These are phyloP conservation scores for Apaloderma vittatum DNA, from an alignment of 2,113 vertebrate genomes.

Conservation along the genomic window DNA sequence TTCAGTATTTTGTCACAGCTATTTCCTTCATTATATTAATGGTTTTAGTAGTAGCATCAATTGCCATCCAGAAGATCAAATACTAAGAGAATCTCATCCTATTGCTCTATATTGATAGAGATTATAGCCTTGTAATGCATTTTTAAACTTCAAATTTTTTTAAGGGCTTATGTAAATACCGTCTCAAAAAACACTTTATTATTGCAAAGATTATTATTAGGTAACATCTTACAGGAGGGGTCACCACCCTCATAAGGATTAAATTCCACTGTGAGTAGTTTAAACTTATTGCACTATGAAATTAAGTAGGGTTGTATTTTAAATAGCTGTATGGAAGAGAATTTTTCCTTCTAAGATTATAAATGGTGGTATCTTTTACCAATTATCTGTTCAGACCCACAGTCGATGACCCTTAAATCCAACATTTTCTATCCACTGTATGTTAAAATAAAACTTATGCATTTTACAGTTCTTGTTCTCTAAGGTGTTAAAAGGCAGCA, in stretches of 20 bases:
- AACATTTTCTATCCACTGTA: background rate
- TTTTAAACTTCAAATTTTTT: background rate
- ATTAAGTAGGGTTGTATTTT: background rate
- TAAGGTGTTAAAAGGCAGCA: slow-evolving; percentile 1
- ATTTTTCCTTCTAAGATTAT: background rate
- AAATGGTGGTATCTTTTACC: background rate
- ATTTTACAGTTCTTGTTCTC: background rate
- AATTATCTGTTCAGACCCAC: background rate
- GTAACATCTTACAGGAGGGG: background rate
- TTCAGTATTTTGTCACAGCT: background rate
- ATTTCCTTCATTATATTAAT: background rate
- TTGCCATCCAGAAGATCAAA: background rate
- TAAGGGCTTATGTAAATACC: background rate
- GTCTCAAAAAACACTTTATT: background rate
- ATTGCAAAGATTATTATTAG: background rate
- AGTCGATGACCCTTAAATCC: background rate
- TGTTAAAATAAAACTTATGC: background rate
- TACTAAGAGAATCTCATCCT: background rate
- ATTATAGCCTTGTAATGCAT: background rate
- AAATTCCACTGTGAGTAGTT: background rate
- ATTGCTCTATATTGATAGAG: background rate
- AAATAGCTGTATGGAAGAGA: background rate
- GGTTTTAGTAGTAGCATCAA: background rate
- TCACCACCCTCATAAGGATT: background rate
- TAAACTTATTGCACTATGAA: background rate